phyloP scores from a whole-genome alignment of 2,797 vertebrate genomes.

The Gadopsis bispinosus region DNA sequence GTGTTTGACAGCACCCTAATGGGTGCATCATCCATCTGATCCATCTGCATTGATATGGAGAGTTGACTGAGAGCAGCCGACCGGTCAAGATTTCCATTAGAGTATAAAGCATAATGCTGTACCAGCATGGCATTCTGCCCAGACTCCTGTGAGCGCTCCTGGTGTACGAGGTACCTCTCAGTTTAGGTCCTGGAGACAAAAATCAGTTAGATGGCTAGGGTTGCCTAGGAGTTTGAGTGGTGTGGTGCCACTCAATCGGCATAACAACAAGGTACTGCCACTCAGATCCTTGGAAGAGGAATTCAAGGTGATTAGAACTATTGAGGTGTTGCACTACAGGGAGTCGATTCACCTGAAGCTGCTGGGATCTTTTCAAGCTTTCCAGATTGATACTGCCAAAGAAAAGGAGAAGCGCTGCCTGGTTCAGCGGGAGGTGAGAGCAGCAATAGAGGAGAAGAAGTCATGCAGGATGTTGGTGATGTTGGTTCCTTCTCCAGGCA shows the following conservation, averaged over 20 bases:
- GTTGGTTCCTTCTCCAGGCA: not conserved
- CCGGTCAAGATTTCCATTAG: not conserved
- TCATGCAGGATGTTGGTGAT: not conserved
- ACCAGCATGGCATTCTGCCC: too few relatives aligned
- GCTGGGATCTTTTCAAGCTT: not conserved
- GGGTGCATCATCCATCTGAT: not conserved
- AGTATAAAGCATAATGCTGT: not conserved
- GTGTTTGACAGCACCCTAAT: conserved; percentile 2
- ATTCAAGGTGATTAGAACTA: not conserved
- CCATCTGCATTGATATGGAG: not conserved
- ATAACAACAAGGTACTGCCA: not conserved
- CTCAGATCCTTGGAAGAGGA: not conserved
- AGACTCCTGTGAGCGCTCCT: not conserved
- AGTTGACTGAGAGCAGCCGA: not conserved
- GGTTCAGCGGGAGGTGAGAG: not conserved
- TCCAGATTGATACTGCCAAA: not conserved
- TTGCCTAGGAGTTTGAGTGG: not conserved
- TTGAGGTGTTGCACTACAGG: not conserved
- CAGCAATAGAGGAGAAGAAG: not conserved
- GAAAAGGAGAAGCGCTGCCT: not conserved
- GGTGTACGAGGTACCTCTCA: not conserved
- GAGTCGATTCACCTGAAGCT: not conserved
- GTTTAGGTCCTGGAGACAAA: not conserved
- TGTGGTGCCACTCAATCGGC: not conserved
- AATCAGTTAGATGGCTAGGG: not conserved